Base-by-base conservation (phyloP, 2,888 invertebrate species). In the Himalopsyche japonica region DNA sequence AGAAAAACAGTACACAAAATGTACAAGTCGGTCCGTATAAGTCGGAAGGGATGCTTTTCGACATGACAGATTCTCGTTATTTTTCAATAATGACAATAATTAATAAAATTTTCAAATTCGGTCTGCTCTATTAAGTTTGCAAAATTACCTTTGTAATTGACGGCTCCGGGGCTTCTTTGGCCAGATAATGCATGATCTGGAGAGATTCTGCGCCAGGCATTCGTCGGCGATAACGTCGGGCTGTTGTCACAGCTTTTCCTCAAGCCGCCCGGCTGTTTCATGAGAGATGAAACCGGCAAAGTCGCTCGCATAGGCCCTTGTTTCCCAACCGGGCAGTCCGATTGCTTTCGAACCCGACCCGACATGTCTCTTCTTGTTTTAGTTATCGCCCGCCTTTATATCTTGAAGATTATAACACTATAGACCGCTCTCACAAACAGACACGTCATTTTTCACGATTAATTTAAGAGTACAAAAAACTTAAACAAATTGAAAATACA, bases 271-370 rank as follows among this genome's bases (percentile, higher is more conserved):
- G 94, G 93, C 89, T 93, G 93, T 89, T 95, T 94, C 90, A 95
- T 92, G 87, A 95, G 93, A 85, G 95, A 95, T 82, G 95, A 94
- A 89, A 96, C 95, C 88, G 96, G 95, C 89, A 96, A 92, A 85
- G 95, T 96, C 84, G 96, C 96, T 90, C 95, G 93, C 94, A 96
- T 94, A 87, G 96, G 95, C 82, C 95, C 95, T 88, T 92, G 92
- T 89, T 93, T 93, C 86, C 90, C 90, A 88, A 89, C 90, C 87
- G 94, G 93, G 89, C 93, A 94, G 89, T 95, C 95, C 85, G 95
- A 94, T 89, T 94, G 94, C 91, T 95, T 95, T 88, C 94, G 93
- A 88, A 93, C 93, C 88, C 93, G 93, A 88, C 93, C 92, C 89
- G 94, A 93, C 94, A 94, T 94, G 82, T 24, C 64, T 20, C 57